These are phyloP conservation scores for Lepus townsendii DNA, from an alignment of 2,797 vertebrate genomes.

Conservation along the genomic window DNA sequence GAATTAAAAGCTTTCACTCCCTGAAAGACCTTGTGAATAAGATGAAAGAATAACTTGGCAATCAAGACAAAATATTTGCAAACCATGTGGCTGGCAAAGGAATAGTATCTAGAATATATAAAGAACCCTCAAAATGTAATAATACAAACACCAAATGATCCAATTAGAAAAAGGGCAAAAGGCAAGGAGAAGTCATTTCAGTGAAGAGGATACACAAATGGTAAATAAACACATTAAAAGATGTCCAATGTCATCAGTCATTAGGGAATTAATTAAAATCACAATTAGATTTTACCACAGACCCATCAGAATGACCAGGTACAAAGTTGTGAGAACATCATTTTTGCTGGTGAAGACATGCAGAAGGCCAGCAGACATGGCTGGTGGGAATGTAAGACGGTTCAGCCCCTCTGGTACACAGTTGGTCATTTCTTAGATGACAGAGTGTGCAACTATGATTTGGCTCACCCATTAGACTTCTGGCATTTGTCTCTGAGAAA, in stretches of 20 bases:
- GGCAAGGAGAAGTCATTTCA: not conserved
- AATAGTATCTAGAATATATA: not conserved
- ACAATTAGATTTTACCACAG: not conserved
- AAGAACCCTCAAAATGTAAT: conserved; percentile 24
- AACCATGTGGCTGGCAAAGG: not conserved
- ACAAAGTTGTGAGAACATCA: not conserved
- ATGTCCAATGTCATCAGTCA: not conserved
- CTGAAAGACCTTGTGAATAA: not conserved
- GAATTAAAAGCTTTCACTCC: not conserved
- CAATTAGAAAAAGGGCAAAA: conserved; percentile 31
- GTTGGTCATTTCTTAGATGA: conserved; percentile 15
- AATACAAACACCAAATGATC: not conserved
- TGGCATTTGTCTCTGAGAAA: not conserved
- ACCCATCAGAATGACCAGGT: not conserved
- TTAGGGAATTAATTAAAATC: not conserved
- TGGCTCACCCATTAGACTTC: not conserved
- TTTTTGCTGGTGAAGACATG: not conserved
- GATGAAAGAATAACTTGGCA: not conserved
- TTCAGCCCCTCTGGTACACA: not conserved
- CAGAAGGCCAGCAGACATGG: not conserved
- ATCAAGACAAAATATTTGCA: not conserved
- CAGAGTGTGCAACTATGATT: not conserved
- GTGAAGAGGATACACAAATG: not conserved
- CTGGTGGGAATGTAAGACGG: not conserved
- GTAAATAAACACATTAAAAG: not conserved